Percentiles rank a stretch among this genome's conserved stretches.
These are phyloP conservation scores for Drosophila kurseongensis DNA, from an alignment of 1,140 invertebrate genomes.

Conservation along the genomic window DNA sequence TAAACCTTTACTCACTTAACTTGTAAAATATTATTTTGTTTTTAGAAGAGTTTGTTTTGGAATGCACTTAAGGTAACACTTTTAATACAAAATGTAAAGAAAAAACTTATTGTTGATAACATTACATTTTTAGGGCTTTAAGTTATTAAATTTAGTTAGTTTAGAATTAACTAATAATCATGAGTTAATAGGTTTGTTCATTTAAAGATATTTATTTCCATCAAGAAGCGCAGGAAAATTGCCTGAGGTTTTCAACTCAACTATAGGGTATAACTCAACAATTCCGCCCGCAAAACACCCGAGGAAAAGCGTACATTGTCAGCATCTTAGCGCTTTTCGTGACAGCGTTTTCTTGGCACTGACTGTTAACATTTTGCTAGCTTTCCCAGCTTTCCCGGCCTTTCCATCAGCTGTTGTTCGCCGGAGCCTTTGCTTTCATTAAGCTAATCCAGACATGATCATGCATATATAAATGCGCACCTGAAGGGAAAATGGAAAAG, in stretches of 20 bases:
- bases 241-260: no score
- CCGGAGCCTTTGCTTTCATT: constrained; percentile 64
- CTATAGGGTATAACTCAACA: background rate
- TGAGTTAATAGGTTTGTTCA: no score
- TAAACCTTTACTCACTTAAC: no score
- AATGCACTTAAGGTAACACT: no score
- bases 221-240: no score
- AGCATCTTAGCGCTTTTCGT: constrained; percentile 51
- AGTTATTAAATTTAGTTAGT: no score
- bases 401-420: constrained; percentile 58
- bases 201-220: background rate
- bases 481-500: constrained; percentile 3
- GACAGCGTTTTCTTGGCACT: constrained; percentile 47
- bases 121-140: no score
- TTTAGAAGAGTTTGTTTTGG: no score
- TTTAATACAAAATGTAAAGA: no score
- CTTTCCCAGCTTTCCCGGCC: constrained; percentile 5
- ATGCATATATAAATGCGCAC: constrained; percentile 61
- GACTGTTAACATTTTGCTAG: constrained; percentile 42
- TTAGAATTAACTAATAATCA: no score
- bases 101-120: no score
- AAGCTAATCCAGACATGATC: constrained; percentile 84
- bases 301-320: constrained; percentile 34
- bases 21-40: no score
- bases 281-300: background rate